phyloP scores from a whole-genome alignment of 2,113 vertebrate species.

The Oenanthe melanoleuca region DNA sequence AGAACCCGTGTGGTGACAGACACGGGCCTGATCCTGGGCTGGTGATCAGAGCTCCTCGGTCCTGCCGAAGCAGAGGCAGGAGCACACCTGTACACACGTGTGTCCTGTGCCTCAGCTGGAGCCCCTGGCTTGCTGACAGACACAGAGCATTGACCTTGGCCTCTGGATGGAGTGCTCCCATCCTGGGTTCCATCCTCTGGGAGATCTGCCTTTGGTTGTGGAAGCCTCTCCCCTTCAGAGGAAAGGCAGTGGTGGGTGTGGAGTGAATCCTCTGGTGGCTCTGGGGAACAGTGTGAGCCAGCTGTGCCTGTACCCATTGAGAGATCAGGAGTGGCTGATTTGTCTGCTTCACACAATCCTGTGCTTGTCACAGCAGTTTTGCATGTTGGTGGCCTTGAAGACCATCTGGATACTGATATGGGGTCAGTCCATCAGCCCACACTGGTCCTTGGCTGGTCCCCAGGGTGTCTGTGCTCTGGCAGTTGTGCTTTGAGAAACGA shows the following conservation, averaged over 20 bases:
- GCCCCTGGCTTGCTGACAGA: neutral
- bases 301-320: fast-evolving
- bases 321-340: neutral
- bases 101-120: neutral
- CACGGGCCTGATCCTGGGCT: fast-evolving
- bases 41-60: fast-evolving
- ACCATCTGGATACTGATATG: neutral
- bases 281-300: neutral
- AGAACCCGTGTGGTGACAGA: fast-evolving
- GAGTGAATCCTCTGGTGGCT: neutral
- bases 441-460: neutral
- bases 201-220: neutral
- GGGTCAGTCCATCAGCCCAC: neutral
- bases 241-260: neutral
- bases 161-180: neutral
- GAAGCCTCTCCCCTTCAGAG: neutral
- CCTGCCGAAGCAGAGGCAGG: fast-evolving
- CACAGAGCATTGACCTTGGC: neutral
- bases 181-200: neutral
- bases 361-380: neutral
- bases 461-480: neutral
- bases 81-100: fast-evolving
- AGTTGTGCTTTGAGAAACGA: neutral
- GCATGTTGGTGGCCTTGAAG: neutral
- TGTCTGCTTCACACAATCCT: neutral